Conservation (phyloP, 2,113 vertebrate genomes). For the Willisornis vidua region DNA sequence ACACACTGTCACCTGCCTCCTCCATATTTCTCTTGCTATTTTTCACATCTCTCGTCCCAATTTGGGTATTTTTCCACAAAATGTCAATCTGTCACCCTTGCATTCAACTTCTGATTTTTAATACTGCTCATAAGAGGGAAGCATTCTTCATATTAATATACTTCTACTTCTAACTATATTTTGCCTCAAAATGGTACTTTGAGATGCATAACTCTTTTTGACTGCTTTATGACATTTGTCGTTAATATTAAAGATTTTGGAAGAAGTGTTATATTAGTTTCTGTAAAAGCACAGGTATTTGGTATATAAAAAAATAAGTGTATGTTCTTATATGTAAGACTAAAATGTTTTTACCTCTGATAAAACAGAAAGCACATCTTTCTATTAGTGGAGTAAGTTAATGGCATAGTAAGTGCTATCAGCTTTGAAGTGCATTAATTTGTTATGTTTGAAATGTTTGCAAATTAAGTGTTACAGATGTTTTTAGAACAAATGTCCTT, state of each 20-base stretch:
- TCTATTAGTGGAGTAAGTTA: slow-evolving; percentile 9
- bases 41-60: neutral
- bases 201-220: neutral
- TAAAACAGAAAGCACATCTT: neutral
- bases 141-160: neutral
- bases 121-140: neutral
- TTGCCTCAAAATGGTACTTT: neutral
- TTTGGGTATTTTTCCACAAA: neutral
- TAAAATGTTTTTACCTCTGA: neutral
- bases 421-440: slow-evolving; percentile 6
- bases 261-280: neutral
- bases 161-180: neutral
- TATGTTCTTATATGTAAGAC: neutral
- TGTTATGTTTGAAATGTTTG: slow-evolving; percentile 30
- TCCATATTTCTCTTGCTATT: neutral
- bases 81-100: neutral
- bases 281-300: neutral
- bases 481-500: neutral
- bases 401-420: neutral
- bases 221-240: neutral
- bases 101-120: neutral
- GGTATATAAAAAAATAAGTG: neutral
- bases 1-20: neutral
- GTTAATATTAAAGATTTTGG: neutral
- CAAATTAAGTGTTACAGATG: neutral